These are phyloP conservation scores for Anastrepha ludens DNA, from an alignment of 1,140 invertebrate genomes.

Conservation along the genomic window DNA sequence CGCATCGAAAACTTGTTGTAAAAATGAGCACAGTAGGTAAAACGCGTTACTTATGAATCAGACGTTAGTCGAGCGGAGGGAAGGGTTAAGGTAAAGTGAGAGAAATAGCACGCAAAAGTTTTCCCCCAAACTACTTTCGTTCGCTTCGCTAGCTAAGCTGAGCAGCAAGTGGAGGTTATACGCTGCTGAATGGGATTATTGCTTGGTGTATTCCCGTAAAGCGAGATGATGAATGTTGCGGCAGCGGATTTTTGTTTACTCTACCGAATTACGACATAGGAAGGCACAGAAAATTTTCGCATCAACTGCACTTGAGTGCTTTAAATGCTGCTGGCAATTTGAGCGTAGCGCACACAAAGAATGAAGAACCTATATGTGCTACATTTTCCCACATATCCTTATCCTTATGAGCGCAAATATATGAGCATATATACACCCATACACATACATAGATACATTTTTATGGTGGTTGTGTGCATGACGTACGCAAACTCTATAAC, in stretches of 20 bases:
- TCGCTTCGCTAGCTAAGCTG: neutral
- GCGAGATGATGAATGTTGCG: neutral
- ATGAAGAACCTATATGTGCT: neutral
- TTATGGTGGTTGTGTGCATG: neutral
- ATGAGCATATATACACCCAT: too few relatives aligned
- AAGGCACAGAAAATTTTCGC: neutral
- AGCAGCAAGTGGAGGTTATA: constrained; percentile 22
- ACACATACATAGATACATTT: too few relatives aligned
- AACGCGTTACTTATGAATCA: too few relatives aligned
- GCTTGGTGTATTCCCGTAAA: neutral
- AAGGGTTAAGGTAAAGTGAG: neutral
- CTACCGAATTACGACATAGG: neutral
- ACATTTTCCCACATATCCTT: neutral
- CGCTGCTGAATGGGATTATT: neutral
- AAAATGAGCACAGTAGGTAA: too few relatives aligned
- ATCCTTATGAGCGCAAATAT: neutral
- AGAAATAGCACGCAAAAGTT: neutral
- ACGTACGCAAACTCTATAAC: neutral
- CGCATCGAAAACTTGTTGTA: neutral
- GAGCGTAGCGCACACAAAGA: neutral
- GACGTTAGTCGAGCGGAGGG: neutral
- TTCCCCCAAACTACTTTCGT: neutral
- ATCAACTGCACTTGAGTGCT: constrained; percentile 47
- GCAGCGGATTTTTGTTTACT: constrained; percentile 7
- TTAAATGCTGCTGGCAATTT: constrained; percentile 28